Evolutionary conservation across 2,797 vertebrate genomes (phyloP).

Genomic region (Anabacerthia variegaticeps): DNA sequence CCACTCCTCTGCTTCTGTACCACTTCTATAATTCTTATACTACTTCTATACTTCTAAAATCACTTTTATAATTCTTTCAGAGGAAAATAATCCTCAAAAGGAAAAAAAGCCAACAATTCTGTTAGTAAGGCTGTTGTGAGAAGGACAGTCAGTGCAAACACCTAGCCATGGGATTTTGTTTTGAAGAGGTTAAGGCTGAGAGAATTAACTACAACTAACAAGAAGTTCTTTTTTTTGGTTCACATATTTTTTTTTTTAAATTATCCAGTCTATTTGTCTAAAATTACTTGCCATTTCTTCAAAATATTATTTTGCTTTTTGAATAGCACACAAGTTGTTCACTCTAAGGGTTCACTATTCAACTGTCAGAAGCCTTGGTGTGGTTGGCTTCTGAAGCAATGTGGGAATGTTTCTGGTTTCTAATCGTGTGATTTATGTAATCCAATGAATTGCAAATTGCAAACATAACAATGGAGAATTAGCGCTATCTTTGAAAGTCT

Average conservation of each 20-base stretch:
- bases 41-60: background rate
- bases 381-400: background rate
- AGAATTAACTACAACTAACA: background rate
- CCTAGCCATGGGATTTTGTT: background rate
- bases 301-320: background rate
- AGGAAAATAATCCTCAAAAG: background rate
- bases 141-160: background rate
- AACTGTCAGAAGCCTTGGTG: background rate
- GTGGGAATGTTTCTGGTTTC: background rate
- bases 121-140: background rate
- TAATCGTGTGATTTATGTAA: background rate
- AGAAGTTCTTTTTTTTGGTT: background rate
- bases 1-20: background rate
- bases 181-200: background rate
- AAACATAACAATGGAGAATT: conserved; percentile 12
- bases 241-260: background rate
- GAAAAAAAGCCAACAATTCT: background rate
- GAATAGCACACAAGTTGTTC: background rate
- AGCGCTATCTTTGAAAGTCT: background rate
- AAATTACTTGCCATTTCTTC: background rate
- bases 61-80: background rate
- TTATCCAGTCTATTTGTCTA: background rate
- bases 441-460: background rate
- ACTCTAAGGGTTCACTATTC: background rate
- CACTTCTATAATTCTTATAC: background rate